phyloP scores from a whole-genome alignment of 2,113 vertebrate genomes.

The Nestor notabilis region DNA sequence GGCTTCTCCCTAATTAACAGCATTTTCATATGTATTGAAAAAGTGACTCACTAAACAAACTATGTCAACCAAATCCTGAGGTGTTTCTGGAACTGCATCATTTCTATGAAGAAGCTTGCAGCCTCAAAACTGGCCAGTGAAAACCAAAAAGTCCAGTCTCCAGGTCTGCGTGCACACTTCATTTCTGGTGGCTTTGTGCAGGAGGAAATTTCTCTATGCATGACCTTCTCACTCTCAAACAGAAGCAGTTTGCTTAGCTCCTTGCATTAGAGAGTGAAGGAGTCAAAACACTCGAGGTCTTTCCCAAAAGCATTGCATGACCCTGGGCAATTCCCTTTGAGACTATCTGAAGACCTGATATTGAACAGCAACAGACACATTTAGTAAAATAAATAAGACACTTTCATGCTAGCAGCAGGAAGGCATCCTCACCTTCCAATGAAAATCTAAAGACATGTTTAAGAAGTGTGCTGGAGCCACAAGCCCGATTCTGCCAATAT shows the following conservation, averaged over 20 bases:
- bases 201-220: not conserved
- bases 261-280: not conserved
- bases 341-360: not conserved
- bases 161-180: not conserved
- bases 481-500: not conserved
- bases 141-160: not conserved
- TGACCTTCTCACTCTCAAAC: not conserved
- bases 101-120: not conserved
- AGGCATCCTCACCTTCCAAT: not conserved
- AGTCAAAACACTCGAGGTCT: not conserved
- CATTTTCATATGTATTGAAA: not conserved
- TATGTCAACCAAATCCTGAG: not conserved
- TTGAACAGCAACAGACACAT: not conserved
- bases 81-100: not conserved
- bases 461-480: conserved; percentile 9
- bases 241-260: not conserved
- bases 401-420: not conserved
- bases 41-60: not conserved
- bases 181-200: not conserved
- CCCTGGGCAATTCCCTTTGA: not conserved
- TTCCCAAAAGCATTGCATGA: not conserved
- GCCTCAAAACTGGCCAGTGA: not conserved
- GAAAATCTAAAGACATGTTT: not conserved
- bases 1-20: not conserved
- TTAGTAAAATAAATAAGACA: not conserved